phyloP scores from a whole-genome alignment of 1,140 invertebrate genomes.

The Hyposmocoma kahamanoa region DNA sequence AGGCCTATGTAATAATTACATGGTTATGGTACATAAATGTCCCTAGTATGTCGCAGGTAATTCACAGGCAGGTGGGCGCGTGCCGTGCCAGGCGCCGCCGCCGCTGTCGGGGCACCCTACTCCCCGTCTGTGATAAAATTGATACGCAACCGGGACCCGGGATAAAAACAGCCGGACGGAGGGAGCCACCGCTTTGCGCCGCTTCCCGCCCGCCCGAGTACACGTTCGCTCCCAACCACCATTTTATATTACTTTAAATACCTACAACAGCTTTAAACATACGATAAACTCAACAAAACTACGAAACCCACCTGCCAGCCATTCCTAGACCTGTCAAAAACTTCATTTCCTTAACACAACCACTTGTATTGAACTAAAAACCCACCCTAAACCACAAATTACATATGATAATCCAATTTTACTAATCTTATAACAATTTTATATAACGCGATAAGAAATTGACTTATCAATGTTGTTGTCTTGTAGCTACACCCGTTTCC shows the following conservation, averaged over 20 bases:
- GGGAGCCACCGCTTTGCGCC: slow-evolving; percentile 25
- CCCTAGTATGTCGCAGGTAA: not conserved
- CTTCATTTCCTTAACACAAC: slow-evolving; percentile 17
- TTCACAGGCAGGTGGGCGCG: slow-evolving; percentile 12
- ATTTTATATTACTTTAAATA: slow-evolving; percentile 8
- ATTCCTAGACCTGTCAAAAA: slow-evolving; percentile 60
- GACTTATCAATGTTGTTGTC: slow-evolving; percentile 60
- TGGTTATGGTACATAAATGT: too few species aligned
- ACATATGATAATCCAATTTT: too few species aligned
- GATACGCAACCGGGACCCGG: slow-evolving; percentile 28
- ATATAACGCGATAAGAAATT: slow-evolving; percentile 47
- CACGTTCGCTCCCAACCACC: slow-evolving; percentile 8
- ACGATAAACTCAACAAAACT: slow-evolving; percentile 13
- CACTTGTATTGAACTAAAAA: too few species aligned
- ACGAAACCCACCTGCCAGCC: slow-evolving; percentile 56
- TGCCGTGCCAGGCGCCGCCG: slow-evolving; percentile 43
- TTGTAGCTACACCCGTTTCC: slow-evolving; percentile 69
- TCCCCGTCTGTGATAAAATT: slow-evolving; percentile 40
- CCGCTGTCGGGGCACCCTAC: slow-evolving; percentile 35
- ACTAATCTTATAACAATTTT: slow-evolving; percentile 38
- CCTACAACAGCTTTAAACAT: too few species aligned
- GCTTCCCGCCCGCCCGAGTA: slow-evolving; percentile 15
- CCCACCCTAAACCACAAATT: too few species aligned
- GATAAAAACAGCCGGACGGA: slow-evolving; percentile 9
- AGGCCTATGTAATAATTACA: too few species aligned